Base-by-base conservation (phyloP, 2,797 vertebrate species). In the Trachops cirrhosus region DNA sequence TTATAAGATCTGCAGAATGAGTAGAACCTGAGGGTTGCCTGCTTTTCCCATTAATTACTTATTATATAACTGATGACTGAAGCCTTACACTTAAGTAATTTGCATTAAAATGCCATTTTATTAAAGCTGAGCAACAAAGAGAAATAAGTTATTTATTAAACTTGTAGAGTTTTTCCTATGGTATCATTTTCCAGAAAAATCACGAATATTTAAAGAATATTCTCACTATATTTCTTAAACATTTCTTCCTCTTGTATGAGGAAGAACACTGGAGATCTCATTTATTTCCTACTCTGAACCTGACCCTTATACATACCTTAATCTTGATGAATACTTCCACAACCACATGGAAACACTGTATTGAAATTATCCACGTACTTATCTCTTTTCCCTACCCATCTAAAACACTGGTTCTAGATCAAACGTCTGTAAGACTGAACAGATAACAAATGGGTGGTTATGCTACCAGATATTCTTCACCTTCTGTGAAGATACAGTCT, bases 141-240 rank as follows among this genome's bases (percentile, higher is more conserved):
- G 44, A 97, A 89, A 64, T 46, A 89, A 87, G 52, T 48, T 52
- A 57, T 59, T 73, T 54, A 52, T 84, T 82, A 79, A 70, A 82
- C 79, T n/a, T 34, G 12, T 32, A 9, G 4, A 26, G 46, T 83
- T 91, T 84, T 93, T 41, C 84, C 22, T 39, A 74, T 32, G 46
- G n/a, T 75, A 96, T 54, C 67, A 67, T 80, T 80, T 93, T 78
- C 64, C 64, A 93, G 86, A 79, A 78, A 78, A 94, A 29, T 34
- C 34, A 75, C 15, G 62, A 90, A 52, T 70, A 92, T 80, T 6
- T 74, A 16, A 91, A 85, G 74, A 70, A 91, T 37, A 93, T 5
- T 67, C 57, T 91, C 83, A 59, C 1, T 64, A 0, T 52, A 39
- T 93, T 94, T 85, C 86, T 95, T 32, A 88, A 91, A 79, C 32